Conservation (phyloP, 2,797 vertebrate genomes). For the Clamator glandarius region DNA sequence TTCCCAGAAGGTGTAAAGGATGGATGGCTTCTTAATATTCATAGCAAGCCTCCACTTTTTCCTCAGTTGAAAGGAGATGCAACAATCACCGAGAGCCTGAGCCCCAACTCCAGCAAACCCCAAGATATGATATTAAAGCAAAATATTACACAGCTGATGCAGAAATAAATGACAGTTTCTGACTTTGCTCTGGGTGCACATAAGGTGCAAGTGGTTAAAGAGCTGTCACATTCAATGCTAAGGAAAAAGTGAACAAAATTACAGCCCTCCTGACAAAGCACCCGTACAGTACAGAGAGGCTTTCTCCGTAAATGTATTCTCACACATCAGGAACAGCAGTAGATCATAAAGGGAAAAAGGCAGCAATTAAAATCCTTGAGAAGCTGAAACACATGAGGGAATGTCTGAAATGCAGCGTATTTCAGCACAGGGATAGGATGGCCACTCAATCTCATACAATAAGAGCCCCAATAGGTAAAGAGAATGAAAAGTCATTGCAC, state of each 20-base stretch:
- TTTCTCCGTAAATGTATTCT: constrained; percentile 50
- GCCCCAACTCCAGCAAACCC: constrained; percentile 59
- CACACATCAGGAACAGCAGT: constrained; percentile 60
- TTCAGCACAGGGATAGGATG: background rate
- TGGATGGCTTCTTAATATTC: constrained; percentile 68
- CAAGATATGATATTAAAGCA: background rate
- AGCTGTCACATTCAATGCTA: constrained; percentile 65
- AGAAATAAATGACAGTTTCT: constrained; percentile 52
- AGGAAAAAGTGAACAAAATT: constrained; percentile 64
- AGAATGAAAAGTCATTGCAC: background rate
- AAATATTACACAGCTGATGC: background rate
- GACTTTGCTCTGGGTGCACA: constrained; percentile 56
- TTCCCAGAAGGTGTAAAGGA: constrained; percentile 65
- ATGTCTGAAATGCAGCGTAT: background rate
- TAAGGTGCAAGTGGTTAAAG: constrained; percentile 52
- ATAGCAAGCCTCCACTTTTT: constrained; percentile 45
- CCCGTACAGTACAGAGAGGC: constrained; percentile 42
- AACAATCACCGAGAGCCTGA: constrained; percentile 45
- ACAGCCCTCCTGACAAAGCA: constrained; percentile 67
- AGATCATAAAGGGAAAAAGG: constrained; percentile 64
- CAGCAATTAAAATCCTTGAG: constrained; percentile 66
- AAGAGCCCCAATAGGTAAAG: background rate
- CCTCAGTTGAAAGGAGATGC: constrained; percentile 61
- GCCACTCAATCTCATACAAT: background rate
- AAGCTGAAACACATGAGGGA: constrained; percentile 43